Percentiles rank a stretch among this genome's conserved stretches.
Evolutionary conservation across 2,888 invertebrate genomes (phyloP).

Genomic region (Acleris emargana): DNA sequence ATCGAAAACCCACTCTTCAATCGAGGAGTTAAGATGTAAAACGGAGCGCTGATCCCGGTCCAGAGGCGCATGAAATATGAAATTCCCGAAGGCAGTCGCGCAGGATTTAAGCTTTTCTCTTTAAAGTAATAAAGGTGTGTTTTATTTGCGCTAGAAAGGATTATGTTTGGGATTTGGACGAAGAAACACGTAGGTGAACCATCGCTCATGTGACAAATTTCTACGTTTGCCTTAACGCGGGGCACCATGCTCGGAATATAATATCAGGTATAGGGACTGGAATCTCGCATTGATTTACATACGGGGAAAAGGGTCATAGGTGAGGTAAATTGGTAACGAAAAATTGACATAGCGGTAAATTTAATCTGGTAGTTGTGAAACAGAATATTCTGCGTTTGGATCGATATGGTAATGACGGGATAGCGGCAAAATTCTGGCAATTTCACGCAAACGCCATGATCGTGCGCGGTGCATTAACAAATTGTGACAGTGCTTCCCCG

Average conservation of each 20-base stretch:
- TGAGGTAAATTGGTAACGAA: slow-evolving; percentile 31
- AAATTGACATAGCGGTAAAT: slow-evolving; percentile 26
- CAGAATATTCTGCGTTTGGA: slow-evolving; percentile 7
- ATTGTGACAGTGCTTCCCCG: slow-evolving; percentile 64
- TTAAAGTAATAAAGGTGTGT: slow-evolving; percentile 83
- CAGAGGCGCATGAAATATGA: slow-evolving; percentile 70
- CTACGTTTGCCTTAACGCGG: slow-evolving; percentile 83
- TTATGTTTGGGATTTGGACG: slow-evolving; percentile 81
- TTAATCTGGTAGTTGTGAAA: slow-evolving; percentile 19
- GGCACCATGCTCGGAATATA: slow-evolving; percentile 81
- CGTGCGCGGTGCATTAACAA: slow-evolving; percentile 45
- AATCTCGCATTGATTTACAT: slow-evolving; percentile 78
- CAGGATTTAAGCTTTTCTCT: slow-evolving; percentile 79
- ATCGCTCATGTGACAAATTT: slow-evolving; percentile 85
- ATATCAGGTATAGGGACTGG: slow-evolving; percentile 65
- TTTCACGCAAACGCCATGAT: slow-evolving; percentile 11
- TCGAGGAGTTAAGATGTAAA: slow-evolving; percentile 75
- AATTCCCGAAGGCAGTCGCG: slow-evolving; percentile 67
- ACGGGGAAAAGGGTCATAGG: slow-evolving; percentile 49
- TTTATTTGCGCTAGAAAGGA: slow-evolving; percentile 76
- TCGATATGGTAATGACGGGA: slow-evolving; percentile 25
- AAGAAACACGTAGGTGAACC: slow-evolving; percentile 82
- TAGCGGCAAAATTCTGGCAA: slow-evolving; percentile 20
- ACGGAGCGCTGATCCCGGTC: slow-evolving; percentile 70
- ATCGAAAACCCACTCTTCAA: slow-evolving; percentile 73